Evolutionary conservation across 1,140 invertebrate genomes (phyloP).

Genomic region (Aphaenogaster rudis): DNA sequence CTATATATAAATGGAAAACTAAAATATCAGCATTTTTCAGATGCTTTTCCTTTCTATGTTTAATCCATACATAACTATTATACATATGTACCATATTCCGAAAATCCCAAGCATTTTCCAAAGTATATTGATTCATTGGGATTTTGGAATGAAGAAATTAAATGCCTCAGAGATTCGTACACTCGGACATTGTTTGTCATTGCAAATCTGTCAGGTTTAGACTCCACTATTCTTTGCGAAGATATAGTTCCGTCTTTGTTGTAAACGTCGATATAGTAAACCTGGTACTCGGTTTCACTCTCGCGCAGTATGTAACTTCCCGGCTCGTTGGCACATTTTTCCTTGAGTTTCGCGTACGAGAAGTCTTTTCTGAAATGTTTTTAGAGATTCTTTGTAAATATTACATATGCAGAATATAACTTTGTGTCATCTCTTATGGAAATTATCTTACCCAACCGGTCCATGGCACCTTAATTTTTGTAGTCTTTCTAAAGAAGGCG

Average conservation of each 20-base stretch:
- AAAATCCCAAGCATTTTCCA: conserved; percentile 93
- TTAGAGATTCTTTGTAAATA: conserved; percentile 4
- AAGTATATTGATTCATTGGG: conserved; percentile 88
- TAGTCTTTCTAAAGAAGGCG: conserved; percentile 92
- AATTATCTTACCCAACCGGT: conserved; percentile 91
- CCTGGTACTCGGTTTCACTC: conserved; percentile 92
- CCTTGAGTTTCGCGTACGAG: conserved; percentile 93
- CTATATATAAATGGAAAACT: neutral
- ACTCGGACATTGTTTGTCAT: conserved; percentile 86
- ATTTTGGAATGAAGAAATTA: conserved; percentile 89
- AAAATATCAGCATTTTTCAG: neutral
- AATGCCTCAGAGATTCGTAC: conserved; percentile 89
- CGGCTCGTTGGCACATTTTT: conserved; percentile 91
- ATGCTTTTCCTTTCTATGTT: neutral
- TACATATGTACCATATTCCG: conserved; percentile 91
- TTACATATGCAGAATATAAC: neutral
- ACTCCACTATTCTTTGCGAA: conserved; percentile 90
- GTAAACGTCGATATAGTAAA: conserved; percentile 94
- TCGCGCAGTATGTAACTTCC: conserved; percentile 94
- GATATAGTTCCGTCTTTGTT: conserved; percentile 91
- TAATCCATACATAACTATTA: neutral
- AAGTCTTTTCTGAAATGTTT: conserved; percentile 90
- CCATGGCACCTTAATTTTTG: conserved; percentile 94
- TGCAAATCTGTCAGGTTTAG: conserved; percentile 85
- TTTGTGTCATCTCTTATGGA: neutral